These are phyloP conservation scores for Pollachius pollachius DNA, from an alignment of 2,113 vertebrate species.

Conservation along the genomic window DNA sequence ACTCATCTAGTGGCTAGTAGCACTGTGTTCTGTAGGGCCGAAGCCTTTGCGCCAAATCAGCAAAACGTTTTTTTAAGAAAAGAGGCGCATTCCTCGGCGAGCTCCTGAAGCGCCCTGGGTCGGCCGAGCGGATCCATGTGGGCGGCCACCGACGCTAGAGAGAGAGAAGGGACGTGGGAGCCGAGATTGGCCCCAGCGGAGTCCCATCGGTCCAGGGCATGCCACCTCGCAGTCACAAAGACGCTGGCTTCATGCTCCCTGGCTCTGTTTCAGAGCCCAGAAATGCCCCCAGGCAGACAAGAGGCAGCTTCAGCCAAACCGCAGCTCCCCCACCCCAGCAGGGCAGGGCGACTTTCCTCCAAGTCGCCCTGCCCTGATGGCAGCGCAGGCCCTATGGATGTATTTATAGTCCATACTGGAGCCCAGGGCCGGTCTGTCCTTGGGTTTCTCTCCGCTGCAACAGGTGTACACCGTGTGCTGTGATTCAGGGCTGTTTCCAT, in stretches of 20 bases:
- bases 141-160: slow-evolving; percentile 34
- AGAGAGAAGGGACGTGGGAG: slow-evolving; percentile 24
- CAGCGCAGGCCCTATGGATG: slow-evolving; percentile 21
- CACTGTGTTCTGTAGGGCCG: slow-evolving; percentile 28
- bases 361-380: slow-evolving; percentile 25
- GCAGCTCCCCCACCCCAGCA: slow-evolving; percentile 13
- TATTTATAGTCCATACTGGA: slow-evolving; percentile 27
- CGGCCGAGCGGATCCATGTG: slow-evolving; percentile 45
- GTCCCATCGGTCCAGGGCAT: slow-evolving; percentile 56
- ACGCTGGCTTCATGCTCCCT: slow-evolving; percentile 46
- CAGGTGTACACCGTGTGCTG: slow-evolving; percentile 8
- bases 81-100: slow-evolving; percentile 20
- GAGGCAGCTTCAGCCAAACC: slow-evolving; percentile 35
- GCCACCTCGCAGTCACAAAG: slow-evolving; percentile 39
- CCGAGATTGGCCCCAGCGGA: slow-evolving; percentile 41
- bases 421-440: not conserved
- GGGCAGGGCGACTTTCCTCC: slow-evolving; percentile 4
- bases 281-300: slow-evolving; percentile 40
- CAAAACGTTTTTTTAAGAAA: slow-evolving; percentile 23
- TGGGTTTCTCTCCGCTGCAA: slow-evolving; percentile 17
- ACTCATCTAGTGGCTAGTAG: slow-evolving; percentile 25
- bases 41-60: slow-evolving; percentile 38
- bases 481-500: not conserved
- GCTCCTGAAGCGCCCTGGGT: slow-evolving; percentile 46
- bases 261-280: slow-evolving; percentile 42